Evolutionary conservation across 2,113 vertebrate genomes (phyloP).

Genomic region (Sminthopsis crassicaudata): DNA sequence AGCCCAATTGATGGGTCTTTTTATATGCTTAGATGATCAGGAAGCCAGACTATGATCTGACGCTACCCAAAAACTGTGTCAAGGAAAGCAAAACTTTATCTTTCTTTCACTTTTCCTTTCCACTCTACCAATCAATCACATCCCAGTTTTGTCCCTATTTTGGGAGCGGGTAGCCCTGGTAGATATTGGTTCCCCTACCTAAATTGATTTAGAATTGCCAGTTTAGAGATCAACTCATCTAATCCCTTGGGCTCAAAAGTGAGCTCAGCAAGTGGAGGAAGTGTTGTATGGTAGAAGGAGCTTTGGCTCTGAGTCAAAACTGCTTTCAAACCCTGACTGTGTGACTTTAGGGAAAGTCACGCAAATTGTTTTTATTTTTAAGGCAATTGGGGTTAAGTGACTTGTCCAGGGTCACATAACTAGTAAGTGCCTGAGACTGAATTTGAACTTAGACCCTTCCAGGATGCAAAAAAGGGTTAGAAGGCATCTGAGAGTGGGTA

Average conservation of each 20-base stretch:
- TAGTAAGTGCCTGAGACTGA: no score
- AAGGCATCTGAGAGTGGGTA: not conserved
- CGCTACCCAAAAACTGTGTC: not conserved
- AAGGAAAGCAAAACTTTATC: not conserved
- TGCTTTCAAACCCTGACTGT: no score
- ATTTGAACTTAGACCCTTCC: no score
- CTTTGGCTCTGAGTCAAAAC: no score
- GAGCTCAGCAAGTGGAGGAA: not conserved
- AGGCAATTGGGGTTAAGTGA: no score
- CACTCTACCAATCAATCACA: not conserved
- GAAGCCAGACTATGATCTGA: not conserved
- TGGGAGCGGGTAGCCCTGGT: not conserved
- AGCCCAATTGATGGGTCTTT: not conserved
- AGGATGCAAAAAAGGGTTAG: not conserved
- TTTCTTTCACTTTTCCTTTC: not conserved
- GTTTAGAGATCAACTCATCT: no score
- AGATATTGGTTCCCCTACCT: not conserved
- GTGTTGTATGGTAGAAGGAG: no score
- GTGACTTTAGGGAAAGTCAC: no score
- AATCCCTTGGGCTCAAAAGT: no score
- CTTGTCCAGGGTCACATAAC: no score
- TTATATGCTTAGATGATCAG: not conserved
- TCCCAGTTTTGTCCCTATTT: not conserved
- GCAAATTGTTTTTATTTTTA: no score
- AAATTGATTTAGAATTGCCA: no score